Evolutionary conservation across 2,113 vertebrate genomes (phyloP).

Genomic region (Dasyurus viverrinus): DNA sequence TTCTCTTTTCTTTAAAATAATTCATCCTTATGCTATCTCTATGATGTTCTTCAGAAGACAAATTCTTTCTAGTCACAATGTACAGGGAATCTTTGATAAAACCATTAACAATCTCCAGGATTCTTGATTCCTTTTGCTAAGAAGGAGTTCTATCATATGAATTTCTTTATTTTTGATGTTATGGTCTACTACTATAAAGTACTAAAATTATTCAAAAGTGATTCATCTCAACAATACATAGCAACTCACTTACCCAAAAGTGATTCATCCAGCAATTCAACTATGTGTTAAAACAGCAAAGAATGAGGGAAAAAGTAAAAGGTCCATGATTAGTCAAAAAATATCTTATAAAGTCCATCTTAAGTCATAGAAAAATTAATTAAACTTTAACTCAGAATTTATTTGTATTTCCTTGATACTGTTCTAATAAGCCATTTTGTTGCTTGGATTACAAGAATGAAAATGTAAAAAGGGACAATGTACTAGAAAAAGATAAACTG

Average conservation of each 20-base stretch:
- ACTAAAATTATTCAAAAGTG: neutral
- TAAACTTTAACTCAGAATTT: neutral
- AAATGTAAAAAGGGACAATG: neutral
- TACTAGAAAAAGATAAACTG: neutral
- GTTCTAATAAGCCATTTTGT: neutral
- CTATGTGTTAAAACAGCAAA: fast-evolving
- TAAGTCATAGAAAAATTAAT: neutral
- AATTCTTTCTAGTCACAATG: neutral
- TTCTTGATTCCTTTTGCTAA: neutral
- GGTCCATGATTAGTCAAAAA: neutral
- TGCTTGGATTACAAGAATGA: neutral
- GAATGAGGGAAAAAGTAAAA: too few relatives aligned
- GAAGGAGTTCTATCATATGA: neutral
- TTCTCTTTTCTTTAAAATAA: neutral
- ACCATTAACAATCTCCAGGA: neutral
- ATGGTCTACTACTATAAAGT: neutral
- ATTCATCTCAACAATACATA: fast-evolving
- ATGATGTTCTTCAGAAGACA: neutral
- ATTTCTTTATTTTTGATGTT: neutral
- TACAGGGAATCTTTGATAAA: fast-evolving
- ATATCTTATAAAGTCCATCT: fast-evolving
- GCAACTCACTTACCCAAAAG: fast-evolving
- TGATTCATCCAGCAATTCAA: too few relatives aligned
- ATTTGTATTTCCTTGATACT: neutral
- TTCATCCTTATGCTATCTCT: neutral